Percentiles rank a stretch among this genome's conserved stretches.
Conservation (phyloP, 2,797 vertebrate species). For the Girardinus metallicus region DNA sequence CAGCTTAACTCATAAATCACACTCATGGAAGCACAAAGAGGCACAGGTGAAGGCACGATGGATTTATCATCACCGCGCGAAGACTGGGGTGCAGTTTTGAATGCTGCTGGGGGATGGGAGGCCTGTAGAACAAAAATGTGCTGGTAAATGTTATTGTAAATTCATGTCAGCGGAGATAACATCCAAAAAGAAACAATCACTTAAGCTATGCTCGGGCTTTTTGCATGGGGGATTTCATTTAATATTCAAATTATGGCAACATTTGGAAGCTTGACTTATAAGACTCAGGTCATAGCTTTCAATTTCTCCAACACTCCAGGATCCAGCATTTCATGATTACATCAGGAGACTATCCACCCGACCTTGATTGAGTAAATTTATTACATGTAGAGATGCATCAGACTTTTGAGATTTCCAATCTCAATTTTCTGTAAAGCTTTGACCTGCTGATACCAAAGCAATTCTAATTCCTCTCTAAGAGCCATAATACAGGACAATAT, state of each 20-base stretch:
- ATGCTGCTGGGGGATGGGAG: slow-evolving; percentile 14
- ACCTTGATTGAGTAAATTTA: slow-evolving; percentile 22
- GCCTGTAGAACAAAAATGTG: slow-evolving; percentile 23
- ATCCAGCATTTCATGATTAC: slow-evolving; percentile 57
- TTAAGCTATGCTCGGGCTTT: slow-evolving; percentile 19
- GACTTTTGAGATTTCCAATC: not conserved
- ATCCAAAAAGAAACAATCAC: slow-evolving; percentile 57
- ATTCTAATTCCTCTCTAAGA: not conserved
- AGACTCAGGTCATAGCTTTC: slow-evolving; percentile 53
- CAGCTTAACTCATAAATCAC: slow-evolving; percentile 71
- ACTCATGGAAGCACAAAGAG: slow-evolving; percentile 37
- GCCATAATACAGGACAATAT: not conserved
- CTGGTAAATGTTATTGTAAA: slow-evolving; percentile 31
- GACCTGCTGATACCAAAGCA: not conserved
- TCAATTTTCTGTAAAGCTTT: slow-evolving; percentile 2
- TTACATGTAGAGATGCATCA: slow-evolving; percentile 1
- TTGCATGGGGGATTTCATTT: slow-evolving; percentile 55
- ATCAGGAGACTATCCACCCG: slow-evolving; percentile 34
- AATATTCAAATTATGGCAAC: slow-evolving; percentile 10
- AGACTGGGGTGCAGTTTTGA: slow-evolving; percentile 17
- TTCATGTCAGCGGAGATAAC: slow-evolving; percentile 34
- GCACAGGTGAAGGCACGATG: slow-evolving; percentile 58
- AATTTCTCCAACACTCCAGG: slow-evolving; percentile 45
- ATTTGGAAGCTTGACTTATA: slow-evolving; percentile 49
- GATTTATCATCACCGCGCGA: slow-evolving; percentile 62